Evolutionary conservation across 2,797 vertebrate genomes (phyloP), one percentile per base, ranked within the genome.

Genomic region (Pseudomugil gertrudae): DNA sequence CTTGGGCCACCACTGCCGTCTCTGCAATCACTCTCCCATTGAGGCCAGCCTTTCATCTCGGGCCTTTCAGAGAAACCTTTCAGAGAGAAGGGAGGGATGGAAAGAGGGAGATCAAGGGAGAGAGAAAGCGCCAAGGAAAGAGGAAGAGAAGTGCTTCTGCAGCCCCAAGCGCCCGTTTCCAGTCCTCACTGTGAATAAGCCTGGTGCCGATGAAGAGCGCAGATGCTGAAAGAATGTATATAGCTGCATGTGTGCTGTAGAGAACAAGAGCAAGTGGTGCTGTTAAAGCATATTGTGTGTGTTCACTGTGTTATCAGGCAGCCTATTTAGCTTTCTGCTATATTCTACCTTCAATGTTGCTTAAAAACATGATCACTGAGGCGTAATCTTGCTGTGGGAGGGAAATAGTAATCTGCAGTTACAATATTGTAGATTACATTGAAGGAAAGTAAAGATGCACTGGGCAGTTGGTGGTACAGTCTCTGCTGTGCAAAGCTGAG

Each of bases 61-160:
- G 69, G 82, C 87, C 79, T 90, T 92, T 91, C 84, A 91, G 74
- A 80, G 79, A 85, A 90, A 82, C 86, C 88, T 89, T 91, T 91
- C 84, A 90, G 79, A 79, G 11, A 23, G 87, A 86, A 66, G 54
- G 54, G 74, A 74, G 69, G 59, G 72, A 84, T 71, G 79, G 81
- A 77, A 74, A 63, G 79, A 60, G 69, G 51, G 55, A 84, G 80
- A 87, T 82, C 76, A 72, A 80, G 84, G 54, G 29, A 38, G 68
- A 69, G 74, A 71, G 64, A 63, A 43, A 74, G 69, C 62, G 68
- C 32, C 10, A 60, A 66, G 72, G 67, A 77, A 78, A 75, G 56
- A 52, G 65, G 66, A 77, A 74, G 77, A 70, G 79, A 88, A 93
- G 91, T 92, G 92, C 90, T 89, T 88, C 74, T 84, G 77, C 82